Evolutionary conservation across 2,888 invertebrate species (phyloP), one percentile per base, ranked within the genome.

Genomic region (Drymonia ruficornis): DNA sequence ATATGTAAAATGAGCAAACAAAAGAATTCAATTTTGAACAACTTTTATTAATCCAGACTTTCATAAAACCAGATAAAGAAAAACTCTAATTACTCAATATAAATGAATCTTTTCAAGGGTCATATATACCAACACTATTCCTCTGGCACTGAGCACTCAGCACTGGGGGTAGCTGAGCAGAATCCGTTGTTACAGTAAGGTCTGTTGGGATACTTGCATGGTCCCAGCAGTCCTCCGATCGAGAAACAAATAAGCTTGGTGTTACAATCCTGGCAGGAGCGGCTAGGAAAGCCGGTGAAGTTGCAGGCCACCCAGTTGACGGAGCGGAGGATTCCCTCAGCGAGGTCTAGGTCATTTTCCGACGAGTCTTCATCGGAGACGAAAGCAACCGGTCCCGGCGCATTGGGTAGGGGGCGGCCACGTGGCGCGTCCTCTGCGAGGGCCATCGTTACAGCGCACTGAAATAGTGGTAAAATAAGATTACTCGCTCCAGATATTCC

Each of bases 161-260:
- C 57, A 45, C 74, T 81, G 0, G 84, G 83, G 0, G 70, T 49
- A 2, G 75, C 47, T 0, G 85, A 80, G 59, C 89, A 88, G 4
- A 80, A 56, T 2, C 89, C 88, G 51, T 76, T 75, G 28, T 80
- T 83, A 59, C 89, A 89, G 55, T 84, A 67, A 6, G 87, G 85
- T 52, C 53, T 78, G 34, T 43, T 50, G 0, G 78, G 74, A 48
- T 73, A 69, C 0, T 54, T 44, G 62, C 89, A 89, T 1, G 56
- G 8, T 19, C 68, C 73, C 16, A 87, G 53, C 7, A 85, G 40
- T 0, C 86, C 87, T 6, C 83, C 84, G 7, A 80, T 36, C 2
- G 76, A 76, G 47, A 84, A 84, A 64, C 89, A 87, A 16, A 86
- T 78, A 28, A 84, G 29, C 2, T 77, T 75, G 2, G 84, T 86